Conservation (phyloP, 92 coral and sea anemone genomes). For the Bergia puertoricense region DNA sequence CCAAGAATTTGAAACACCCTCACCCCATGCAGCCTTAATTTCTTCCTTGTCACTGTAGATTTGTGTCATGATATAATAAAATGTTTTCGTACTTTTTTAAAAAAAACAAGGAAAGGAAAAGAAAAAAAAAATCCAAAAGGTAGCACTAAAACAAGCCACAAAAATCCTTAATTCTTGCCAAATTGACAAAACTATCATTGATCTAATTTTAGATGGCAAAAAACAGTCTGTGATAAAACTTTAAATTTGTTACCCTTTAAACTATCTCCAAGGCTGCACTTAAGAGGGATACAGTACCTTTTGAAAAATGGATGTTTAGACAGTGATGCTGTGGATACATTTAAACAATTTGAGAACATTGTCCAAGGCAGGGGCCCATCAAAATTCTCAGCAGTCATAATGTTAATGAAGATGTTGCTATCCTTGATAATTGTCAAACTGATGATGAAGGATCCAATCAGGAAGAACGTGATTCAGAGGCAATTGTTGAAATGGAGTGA, state of each 20-base stretch:
- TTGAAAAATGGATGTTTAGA: slow-evolving; percentile 45
- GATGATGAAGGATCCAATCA: no score
- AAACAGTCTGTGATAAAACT: slow-evolving; percentile 15
- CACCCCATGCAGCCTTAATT: no score
- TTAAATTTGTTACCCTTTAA: slow-evolving; percentile 42
- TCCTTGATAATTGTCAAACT: no score
- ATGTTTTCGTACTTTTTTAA: neutral
- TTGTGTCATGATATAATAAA: no score
- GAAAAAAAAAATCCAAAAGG: slow-evolving; percentile 37
- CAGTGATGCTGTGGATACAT: slow-evolving; percentile 44
- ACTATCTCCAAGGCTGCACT: slow-evolving; percentile 46
- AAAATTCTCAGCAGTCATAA: neutral
- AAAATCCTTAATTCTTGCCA: slow-evolving; percentile 10
- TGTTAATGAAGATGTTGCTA: no score
- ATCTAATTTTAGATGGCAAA: neutral
- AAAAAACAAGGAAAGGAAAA: slow-evolving; percentile 5
- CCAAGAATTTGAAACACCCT: no score
- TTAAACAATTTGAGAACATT: slow-evolving; percentile 47
- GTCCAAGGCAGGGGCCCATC: slow-evolving; percentile 43
- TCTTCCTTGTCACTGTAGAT: no score
- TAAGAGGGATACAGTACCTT: slow-evolving; percentile 37
- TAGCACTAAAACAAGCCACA: slow-evolving; percentile 1
- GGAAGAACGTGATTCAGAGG: no score
- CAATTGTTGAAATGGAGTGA: no score
- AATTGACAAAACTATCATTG: slow-evolving; percentile 15